Percentiles rank a stretch among this genome's conserved stretches.
Conservation (phyloP, 2,888 invertebrate species). For the Hyposoter dolosus region DNA sequence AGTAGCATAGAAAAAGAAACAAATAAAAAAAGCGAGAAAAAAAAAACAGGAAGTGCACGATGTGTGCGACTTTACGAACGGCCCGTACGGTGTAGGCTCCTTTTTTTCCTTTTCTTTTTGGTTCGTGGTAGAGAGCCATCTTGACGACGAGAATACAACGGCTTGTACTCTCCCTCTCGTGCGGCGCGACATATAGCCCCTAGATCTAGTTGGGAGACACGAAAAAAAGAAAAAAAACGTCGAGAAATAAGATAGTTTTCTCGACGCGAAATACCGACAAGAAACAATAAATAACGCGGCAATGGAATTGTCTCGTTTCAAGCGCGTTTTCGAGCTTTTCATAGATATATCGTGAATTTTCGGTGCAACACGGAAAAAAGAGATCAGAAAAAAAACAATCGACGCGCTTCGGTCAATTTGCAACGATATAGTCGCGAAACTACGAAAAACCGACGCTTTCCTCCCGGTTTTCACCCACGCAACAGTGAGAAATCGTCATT, state of each 20-base stretch:
- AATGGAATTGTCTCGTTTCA: slow-evolving; percentile 73
- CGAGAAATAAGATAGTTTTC: slow-evolving; percentile 25
- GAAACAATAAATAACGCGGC: slow-evolving; percentile 64
- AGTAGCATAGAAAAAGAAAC: slow-evolving; percentile 1
- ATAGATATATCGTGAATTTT: slow-evolving; percentile 42
- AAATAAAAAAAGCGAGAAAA: slow-evolving; percentile 24
- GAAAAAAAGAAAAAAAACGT: not conserved
- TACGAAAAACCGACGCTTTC: slow-evolving; percentile 43
- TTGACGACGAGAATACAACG: slow-evolving; percentile 76
- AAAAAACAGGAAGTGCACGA: slow-evolving; percentile 54
- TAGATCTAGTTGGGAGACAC: slow-evolving; percentile 44
- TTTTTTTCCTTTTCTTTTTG: slow-evolving; percentile 47
- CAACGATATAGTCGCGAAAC: slow-evolving; percentile 26
- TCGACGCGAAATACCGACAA: slow-evolving; percentile 8
- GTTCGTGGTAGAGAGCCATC: slow-evolving; percentile 76
- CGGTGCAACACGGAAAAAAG: slow-evolving; percentile 12
- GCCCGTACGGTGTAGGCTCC: slow-evolving; percentile 30
- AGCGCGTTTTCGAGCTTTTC: slow-evolving; percentile 58
- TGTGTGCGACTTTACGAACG: slow-evolving; percentile 48
- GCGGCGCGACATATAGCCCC: slow-evolving; percentile 63
- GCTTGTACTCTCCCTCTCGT: slow-evolving; percentile 69
- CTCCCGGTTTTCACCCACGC: slow-evolving; percentile 17
- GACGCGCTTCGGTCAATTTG: slow-evolving; percentile 42
- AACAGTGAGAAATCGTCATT: slow-evolving; percentile 60
- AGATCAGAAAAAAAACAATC: slow-evolving; percentile 40